phyloP scores from a whole-genome alignment of 1,140 invertebrate genomes.

The Panagrolaimus sp. region DNA sequence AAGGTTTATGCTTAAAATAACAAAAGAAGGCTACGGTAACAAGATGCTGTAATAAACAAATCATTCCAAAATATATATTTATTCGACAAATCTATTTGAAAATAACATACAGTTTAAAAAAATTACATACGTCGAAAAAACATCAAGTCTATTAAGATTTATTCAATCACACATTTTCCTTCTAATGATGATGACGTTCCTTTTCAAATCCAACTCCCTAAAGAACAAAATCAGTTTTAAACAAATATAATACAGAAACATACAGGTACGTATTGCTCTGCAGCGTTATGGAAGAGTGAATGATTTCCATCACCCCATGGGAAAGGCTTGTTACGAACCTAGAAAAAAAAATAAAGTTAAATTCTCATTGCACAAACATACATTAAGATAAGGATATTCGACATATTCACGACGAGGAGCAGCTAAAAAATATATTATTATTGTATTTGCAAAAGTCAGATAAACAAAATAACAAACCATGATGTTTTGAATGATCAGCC shows the following conservation, averaged over 20 bases:
- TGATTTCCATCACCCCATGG: conserved; percentile 59
- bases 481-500: conserved; percentile 24
- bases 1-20: too few species aligned
- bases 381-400: conserved; percentile 34
- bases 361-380: neutral
- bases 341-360: neutral
- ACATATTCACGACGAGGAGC: conserved; percentile 32
- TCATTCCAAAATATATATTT: too few species aligned
- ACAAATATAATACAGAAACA: too few species aligned
- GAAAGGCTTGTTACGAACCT: conserved; percentile 51
- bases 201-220: conserved; percentile 39
- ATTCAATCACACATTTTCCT: too few species aligned
- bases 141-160: neutral
- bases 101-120: too few species aligned
- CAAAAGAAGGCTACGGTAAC: too few species aligned
- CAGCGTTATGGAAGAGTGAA: conserved; percentile 57
- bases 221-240: too few species aligned
- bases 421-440: neutral
- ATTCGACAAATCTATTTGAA: too few species aligned
- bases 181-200: conserved; percentile 14
- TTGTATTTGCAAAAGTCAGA: too few species aligned
- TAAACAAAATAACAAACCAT: neutral
- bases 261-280: conserved; percentile 29
- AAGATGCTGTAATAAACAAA: too few species aligned
- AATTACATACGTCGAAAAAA: neutral